Evolutionary conservation across 1,140 invertebrate genomes (phyloP), one percentile per base, ranked within the genome.

Genomic region (Drosophila bocki): DNA sequence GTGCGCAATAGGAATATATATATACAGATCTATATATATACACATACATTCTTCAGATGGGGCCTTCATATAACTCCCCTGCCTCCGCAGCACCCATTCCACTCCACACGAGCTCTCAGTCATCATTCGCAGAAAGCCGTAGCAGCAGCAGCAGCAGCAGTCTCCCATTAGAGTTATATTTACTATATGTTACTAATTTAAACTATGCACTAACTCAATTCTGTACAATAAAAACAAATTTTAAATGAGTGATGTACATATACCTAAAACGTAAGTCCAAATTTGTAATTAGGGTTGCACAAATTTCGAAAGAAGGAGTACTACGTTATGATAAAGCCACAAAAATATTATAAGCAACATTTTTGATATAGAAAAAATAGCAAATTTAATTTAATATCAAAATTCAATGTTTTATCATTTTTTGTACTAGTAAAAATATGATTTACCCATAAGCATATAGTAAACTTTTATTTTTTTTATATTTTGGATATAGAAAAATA

Each of bases 131-230:
- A 26, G 22, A 54, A 54, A 59, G 11, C 54, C 39, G 42, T 44
- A 53, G 22, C 8, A 42, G 41, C n/a, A 53, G 22, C n/a, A 53
- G 22, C 41, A 44, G 17, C 58, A 78, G 41, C 51, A 60, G 60
- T 29, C 37, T 42, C 54, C 68, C 77, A 33, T 7, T 68, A 70
- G 70, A 48, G 29, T 60, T 39, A 65, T 54, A 78, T 41, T 78
- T 70, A 82, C 75, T 81, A 85, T 84, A 84, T 81, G 60, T 65
- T 86, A 86, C 60, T 84, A 84, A 75, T 81, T 84, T 84, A 84
- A 84, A 76, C 74, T 85, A 81, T 74, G 63, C 81, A 85, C 78
- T 85, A 84, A 84, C 71, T 75, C 67, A 85, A 86, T 82, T 85
- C 59, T 84, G 83, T 84, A 86, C 63, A 74, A 84, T 75, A 75